A percentile compares a stretch with the other conserved stretches of the same genome.
These are phyloP conservation scores for Babyrousa celebensis DNA, from an alignment of 2,797 vertebrate genomes.

Conservation along the genomic window DNA sequence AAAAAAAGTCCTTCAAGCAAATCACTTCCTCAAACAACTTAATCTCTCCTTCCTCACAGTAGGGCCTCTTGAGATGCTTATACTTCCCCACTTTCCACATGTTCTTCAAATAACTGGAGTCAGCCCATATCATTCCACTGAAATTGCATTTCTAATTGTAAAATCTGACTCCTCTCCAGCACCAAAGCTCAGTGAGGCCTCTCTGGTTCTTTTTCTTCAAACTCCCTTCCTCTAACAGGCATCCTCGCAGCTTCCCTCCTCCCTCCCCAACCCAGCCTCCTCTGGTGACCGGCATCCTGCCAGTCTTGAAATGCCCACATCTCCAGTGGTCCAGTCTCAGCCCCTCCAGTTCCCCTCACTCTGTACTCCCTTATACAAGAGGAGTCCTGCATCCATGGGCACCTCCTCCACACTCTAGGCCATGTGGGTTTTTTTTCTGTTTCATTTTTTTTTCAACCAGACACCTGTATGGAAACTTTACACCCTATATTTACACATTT, in stretches of 20 bases:
- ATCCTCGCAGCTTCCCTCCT: neutral
- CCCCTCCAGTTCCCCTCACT: neutral
- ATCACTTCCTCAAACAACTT: constrained; percentile 48
- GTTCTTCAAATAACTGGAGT: constrained; percentile 35
- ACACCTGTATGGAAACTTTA: constrained; percentile 21
- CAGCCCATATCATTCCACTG: neutral
- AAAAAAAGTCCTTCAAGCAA: neutral
- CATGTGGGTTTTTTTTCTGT: no score
- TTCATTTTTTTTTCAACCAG: neutral
- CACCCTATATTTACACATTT: neutral
- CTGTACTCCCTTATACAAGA: neutral
- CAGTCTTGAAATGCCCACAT: neutral
- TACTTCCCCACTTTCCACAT: constrained; percentile 13
- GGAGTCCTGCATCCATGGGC: neutral
- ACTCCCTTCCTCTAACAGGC: neutral
- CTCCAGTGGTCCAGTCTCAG: neutral
- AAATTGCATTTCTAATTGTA: neutral
- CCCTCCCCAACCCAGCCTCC: neutral
- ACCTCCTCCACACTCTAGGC: neutral
- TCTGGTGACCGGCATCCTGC: neutral
- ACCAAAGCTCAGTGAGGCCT: neutral
- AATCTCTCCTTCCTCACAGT: neutral
- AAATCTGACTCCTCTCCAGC: neutral
- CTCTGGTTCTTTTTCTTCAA: neutral
- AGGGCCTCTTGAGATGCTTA: neutral